These are phyloP conservation scores for Triops longicaudatus DNA, from an alignment of 1,140 invertebrate species.

Conservation along the genomic window DNA sequence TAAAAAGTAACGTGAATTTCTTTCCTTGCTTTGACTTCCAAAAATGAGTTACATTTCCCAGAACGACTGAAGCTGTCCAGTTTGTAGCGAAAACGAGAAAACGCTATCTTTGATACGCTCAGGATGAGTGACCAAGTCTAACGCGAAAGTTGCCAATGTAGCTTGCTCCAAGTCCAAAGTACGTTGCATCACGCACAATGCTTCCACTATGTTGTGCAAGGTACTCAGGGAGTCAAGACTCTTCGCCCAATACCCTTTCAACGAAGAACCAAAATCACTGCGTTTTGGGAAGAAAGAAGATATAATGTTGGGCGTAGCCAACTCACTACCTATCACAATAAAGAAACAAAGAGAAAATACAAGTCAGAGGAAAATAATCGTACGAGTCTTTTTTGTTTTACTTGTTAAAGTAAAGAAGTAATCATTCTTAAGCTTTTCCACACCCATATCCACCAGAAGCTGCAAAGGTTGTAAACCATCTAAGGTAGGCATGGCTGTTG, in stretches of 20 bases:
- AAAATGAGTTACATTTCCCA: not conserved
- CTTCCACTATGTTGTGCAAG: conserved; percentile 3
- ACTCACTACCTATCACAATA: not conserved
- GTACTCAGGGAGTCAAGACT: not conserved
- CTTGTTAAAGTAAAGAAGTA: conserved; percentile 31
- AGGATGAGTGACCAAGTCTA: not conserved
- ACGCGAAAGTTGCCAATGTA: not conserved
- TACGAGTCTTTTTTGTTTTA: not conserved
- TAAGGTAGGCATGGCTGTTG: conserved; percentile 22
- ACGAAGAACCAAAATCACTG: not conserved
- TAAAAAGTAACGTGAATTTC: not conserved
- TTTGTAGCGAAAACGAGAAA: not conserved
- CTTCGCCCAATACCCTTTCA: not conserved
- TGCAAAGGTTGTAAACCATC: conserved; percentile 27
- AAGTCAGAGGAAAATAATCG: not conserved
- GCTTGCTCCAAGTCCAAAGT: not conserved
- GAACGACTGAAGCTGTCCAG: not conserved
- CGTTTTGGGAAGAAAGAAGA: conserved; percentile 20
- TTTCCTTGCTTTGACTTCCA: not conserved
- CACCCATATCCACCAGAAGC: conserved; percentile 32
- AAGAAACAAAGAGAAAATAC: not conserved
- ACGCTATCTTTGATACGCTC: not conserved
- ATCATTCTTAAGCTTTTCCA: conserved; percentile 32
- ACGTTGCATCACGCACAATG: not conserved
- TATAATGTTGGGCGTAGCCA: conserved; percentile 14